These are phyloP conservation scores for Cetoscarus ocellatus DNA, from an alignment of 2,797 vertebrate genomes.

Conservation along the genomic window DNA sequence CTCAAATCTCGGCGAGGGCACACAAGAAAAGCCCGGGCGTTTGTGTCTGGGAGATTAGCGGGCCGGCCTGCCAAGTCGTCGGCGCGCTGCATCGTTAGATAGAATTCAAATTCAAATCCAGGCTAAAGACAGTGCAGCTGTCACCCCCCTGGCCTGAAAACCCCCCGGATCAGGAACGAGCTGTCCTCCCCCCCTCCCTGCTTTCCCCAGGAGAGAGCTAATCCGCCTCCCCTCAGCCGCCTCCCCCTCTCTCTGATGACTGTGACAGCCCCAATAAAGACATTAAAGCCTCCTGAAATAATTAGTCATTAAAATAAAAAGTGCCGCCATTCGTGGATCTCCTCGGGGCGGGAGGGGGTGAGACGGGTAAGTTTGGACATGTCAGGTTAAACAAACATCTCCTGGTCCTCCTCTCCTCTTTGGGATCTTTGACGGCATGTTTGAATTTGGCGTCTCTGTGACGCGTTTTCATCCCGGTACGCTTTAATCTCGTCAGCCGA, in stretches of 20 bases:
- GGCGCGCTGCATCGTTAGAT: slow-evolving; percentile 88
- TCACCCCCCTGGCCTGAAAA: slow-evolving; percentile 91
- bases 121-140: slow-evolving; percentile 90
- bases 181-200: slow-evolving; percentile 87
- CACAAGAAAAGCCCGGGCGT: slow-evolving; percentile 89
- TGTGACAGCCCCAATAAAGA: slow-evolving; percentile 90
- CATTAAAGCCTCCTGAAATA: slow-evolving; percentile 86
- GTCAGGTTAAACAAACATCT: slow-evolving; percentile 55
- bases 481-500: slow-evolving; percentile 71
- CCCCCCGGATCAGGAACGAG: slow-evolving; percentile 91
- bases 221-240: slow-evolving; percentile 74
- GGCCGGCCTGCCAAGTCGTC: slow-evolving; percentile 90
- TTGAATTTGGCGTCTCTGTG: slow-evolving; percentile 56
- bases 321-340: slow-evolving; percentile 61
- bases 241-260: slow-evolving; percentile 73
- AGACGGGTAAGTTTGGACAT: slow-evolving; percentile 57
- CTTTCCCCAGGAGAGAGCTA: slow-evolving; percentile 78
- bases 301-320: slow-evolving; percentile 86
- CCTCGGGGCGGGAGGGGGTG: slow-evolving; percentile 54
- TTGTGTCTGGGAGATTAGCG: slow-evolving; percentile 92
- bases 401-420: slow-evolving; percentile 55
- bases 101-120: slow-evolving; percentile 93
- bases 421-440: slow-evolving; percentile 55
- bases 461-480: slow-evolving; percentile 53
- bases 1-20: slow-evolving; percentile 90